Conservation (phyloP, 2,888 invertebrate species). For the Athrips mouffetella region DNA sequence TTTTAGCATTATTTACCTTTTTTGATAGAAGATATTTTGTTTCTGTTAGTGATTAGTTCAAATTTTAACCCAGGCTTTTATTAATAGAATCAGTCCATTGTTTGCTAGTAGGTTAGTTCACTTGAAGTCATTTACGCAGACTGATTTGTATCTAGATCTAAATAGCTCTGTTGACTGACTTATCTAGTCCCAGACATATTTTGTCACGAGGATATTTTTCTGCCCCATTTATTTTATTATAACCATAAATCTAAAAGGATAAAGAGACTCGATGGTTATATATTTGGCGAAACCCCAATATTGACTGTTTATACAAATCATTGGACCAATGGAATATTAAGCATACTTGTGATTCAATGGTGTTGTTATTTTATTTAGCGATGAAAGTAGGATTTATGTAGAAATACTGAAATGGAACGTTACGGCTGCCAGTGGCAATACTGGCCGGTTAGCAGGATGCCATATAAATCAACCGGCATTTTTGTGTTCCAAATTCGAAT, state of each 20-base stretch:
- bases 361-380: neutral
- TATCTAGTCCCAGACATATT: conserved; percentile 3
- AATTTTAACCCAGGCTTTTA: no score
- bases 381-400: neutral
- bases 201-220: conserved; percentile 10
- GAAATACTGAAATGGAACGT: neutral
- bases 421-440: conserved; percentile 13
- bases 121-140: no score
- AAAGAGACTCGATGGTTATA: conserved; percentile 6
- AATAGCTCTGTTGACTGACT: conserved; percentile 21
- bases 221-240: conserved; percentile 12
- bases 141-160: conserved; percentile 6
- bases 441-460: conserved; percentile 28
- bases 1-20: no score
- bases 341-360: conserved; percentile 2
- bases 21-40: no score
- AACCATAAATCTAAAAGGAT: conserved; percentile 10
- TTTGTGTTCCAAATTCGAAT: conserved; percentile 39
- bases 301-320: conserved; percentile 9
- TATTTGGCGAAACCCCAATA: conserved; percentile 9
- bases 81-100: no score
- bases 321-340: conserved; percentile 1
- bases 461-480: conserved; percentile 41
- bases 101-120: no score
- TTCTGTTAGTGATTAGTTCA: no score